Evolutionary conservation across 2,113 vertebrate species (phyloP).

Genomic region (Sardina pilchardus): DNA sequence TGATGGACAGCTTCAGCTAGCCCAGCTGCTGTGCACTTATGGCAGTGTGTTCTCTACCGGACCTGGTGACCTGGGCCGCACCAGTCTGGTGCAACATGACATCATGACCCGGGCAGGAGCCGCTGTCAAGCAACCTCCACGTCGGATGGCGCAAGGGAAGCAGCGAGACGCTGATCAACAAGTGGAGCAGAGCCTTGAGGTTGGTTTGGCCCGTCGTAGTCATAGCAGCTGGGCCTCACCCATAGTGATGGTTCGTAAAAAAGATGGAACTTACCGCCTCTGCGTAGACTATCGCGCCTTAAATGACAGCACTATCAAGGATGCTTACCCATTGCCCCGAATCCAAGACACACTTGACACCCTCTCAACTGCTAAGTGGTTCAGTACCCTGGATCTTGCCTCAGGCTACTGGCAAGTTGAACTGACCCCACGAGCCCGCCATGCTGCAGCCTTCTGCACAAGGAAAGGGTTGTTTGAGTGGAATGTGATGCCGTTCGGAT

Average conservation of each 20-base stretch:
- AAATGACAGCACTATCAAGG: too few relatives aligned
- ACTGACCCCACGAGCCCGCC: too few relatives aligned
- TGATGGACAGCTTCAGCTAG: background rate
- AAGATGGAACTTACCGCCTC: conserved; percentile 31
- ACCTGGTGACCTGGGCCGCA: conserved; percentile 31
- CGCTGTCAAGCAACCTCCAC: conserved; percentile 40
- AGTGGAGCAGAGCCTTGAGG: conserved; percentile 36
- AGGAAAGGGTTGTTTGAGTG: conserved; percentile 24
- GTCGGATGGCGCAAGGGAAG: conserved; percentile 32
- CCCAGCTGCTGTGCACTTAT: conserved; percentile 24
- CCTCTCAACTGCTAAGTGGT: too few relatives aligned
- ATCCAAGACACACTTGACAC: too few relatives aligned
- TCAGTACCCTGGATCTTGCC: too few relatives aligned
- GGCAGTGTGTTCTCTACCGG: conserved; percentile 28
- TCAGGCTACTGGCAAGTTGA: too few relatives aligned
- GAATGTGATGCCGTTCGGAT: conserved; percentile 46
- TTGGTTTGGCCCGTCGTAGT: conserved; percentile 25
- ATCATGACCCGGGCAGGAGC: conserved; percentile 17
- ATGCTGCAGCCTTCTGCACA: too few relatives aligned
- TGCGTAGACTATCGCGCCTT: too few relatives aligned
- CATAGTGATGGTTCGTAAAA: too few relatives aligned
- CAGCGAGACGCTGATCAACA: conserved; percentile 30
- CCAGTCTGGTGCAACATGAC: conserved; percentile 47
- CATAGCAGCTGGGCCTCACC: too few relatives aligned
- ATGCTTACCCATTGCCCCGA: too few relatives aligned